Evolutionary conservation across 1,140 invertebrate genomes (phyloP).

Genomic region (Cheumatopsyche charites): DNA sequence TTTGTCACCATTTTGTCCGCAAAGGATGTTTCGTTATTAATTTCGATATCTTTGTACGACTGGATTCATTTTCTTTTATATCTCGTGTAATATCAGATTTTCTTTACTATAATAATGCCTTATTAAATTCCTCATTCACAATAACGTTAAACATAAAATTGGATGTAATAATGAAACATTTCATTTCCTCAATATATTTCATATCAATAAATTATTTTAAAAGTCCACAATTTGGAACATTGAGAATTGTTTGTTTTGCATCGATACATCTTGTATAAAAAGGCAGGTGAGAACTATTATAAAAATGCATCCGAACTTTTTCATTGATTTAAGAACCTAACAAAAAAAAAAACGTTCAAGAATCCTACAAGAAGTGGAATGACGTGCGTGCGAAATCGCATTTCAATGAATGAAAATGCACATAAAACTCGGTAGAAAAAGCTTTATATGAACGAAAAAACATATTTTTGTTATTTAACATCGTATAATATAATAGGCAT

Average conservation of each 20-base stretch:
- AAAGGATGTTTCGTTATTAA: no score
- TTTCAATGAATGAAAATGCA: conserved; percentile 44
- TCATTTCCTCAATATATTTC: no score
- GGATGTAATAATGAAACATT: no score
- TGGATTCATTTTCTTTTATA: neutral
- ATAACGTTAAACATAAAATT: no score
- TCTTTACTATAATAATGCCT: neutral
- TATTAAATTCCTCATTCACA: no score
- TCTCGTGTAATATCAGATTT: neutral
- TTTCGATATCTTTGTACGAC: neutral
- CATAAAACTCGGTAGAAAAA: conserved; percentile 38
- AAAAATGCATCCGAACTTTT: conserved; percentile 24
- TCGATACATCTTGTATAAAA: conserved; percentile 10
- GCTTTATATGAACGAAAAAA: conserved; percentile 1
- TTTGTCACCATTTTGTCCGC: no score
- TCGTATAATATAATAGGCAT: neutral
- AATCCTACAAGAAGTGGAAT: conserved; percentile 33
- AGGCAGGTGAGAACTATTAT: conserved; percentile 24
- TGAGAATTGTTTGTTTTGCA: neutral
- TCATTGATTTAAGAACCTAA: conserved; percentile 41
- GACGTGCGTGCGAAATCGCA: conserved; percentile 45
- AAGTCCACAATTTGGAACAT: neutral
- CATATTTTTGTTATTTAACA: neutral
- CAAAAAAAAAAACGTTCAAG: conserved; percentile 31
- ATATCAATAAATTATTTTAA: no score